A percentile compares a stretch with the other conserved stretches of the same genome.
Evolutionary conservation across 2,797 vertebrate genomes (phyloP).

Genomic region (Sparidentex hasta): DNA sequence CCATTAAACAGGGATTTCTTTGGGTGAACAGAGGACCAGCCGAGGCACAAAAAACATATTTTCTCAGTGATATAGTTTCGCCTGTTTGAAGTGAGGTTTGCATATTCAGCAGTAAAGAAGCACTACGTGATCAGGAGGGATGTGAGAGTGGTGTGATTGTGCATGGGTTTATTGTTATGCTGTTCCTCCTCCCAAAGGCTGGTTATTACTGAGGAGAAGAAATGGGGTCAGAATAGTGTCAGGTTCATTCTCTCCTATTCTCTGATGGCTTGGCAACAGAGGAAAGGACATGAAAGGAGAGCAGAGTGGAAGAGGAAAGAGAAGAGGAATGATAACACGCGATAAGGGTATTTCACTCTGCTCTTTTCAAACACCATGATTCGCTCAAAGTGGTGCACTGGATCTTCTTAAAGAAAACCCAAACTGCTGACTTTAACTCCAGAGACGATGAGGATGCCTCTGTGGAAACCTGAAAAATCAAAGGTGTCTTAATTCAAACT

Average conservation of each 20-base stretch:
- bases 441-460: slow-evolving; percentile 19
- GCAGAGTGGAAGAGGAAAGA: slow-evolving; percentile 23
- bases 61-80: slow-evolving; percentile 11
- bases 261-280: slow-evolving; percentile 46
- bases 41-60: not conserved
- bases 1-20: slow-evolving; percentile 1
- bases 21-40: not conserved
- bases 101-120: slow-evolving; percentile 42
- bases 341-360: slow-evolving; percentile 10
- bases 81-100: slow-evolving; percentile 25
- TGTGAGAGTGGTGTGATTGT: slow-evolving; percentile 42
- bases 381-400: slow-evolving; percentile 8
- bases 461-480: slow-evolving; percentile 64
- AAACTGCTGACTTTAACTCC: slow-evolving; percentile 27
- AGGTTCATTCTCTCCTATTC: slow-evolving; percentile 48
- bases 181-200: slow-evolving; percentile 50
- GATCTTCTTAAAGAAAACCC: slow-evolving; percentile 36
- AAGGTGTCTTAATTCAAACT: slow-evolving; percentile 49
- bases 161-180: slow-evolving; percentile 37
- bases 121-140: slow-evolving; percentile 28
- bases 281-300: slow-evolving; percentile 38
- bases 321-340: slow-evolving; percentile 10
- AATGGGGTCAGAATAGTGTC: slow-evolving; percentile 65
- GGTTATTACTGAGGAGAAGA: slow-evolving; percentile 64
- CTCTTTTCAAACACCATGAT: slow-evolving; percentile 29